Conservation (phyloP, 2,888 invertebrate species). For the Myopa tessellatipennis region DNA sequence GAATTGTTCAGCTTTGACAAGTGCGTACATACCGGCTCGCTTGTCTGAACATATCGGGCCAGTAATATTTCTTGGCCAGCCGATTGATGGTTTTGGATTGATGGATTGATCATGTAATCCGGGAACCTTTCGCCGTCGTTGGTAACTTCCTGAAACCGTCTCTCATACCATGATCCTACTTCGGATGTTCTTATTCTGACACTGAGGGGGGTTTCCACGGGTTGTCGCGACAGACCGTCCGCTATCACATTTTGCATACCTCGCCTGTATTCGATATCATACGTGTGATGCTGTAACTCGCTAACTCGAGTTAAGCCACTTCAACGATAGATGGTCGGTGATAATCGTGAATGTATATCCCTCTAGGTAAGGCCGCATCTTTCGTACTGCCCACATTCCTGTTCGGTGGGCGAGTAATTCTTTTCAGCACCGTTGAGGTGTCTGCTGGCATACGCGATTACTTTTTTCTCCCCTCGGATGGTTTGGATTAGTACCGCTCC, state of each 20-base stretch:
- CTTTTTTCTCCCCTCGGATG: too few species aligned
- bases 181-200: too few species aligned
- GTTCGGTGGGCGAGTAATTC: too few species aligned
- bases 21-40: background rate
- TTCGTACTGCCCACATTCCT: too few species aligned
- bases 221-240: conserved; percentile 32
- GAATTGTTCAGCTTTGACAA: conserved; percentile 22
- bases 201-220: background rate
- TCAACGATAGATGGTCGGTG: conserved; percentile 36
- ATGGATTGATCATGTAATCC: too few species aligned
- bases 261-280: background rate
- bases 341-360: conserved; percentile 32
- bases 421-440: too few species aligned
- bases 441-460: too few species aligned
- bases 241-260: conserved; percentile 37
- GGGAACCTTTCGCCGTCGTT: background rate
- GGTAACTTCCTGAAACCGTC: background rate
- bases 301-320: conserved; percentile 40
- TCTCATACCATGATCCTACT: background rate
- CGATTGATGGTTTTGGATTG: conserved; percentile 4
- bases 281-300: conserved; percentile 2
- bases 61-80: conserved; percentile 23
- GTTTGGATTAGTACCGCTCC: background rate
- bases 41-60: conserved; percentile 10
- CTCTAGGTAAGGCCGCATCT: conserved; percentile 5